A percentile compares a stretch with the other conserved stretches of the same genome.
phyloP scores from a whole-genome alignment of 2,113 vertebrate genomes.

The Phocoena phocoena region DNA sequence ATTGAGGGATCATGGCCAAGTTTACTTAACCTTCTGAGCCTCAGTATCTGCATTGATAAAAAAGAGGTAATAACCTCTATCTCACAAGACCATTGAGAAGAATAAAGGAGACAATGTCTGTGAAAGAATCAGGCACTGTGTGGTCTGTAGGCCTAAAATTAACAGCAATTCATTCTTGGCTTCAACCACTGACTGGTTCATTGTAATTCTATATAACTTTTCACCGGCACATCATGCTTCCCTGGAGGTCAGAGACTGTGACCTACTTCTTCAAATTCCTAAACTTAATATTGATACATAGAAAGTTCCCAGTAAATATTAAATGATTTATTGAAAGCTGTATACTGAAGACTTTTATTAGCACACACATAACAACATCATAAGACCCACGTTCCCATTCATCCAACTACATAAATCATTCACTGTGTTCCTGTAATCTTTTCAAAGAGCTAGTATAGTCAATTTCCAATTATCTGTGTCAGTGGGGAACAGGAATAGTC shows the following conservation, averaged over 20 bases:
- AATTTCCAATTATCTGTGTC: constrained; percentile 77
- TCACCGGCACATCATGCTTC: not conserved
- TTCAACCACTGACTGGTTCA: not conserved
- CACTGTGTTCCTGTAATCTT: constrained; percentile 39
- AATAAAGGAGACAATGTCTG: not conserved
- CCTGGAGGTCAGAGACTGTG: not conserved
- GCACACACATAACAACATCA: not conserved
- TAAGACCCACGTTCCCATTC: constrained; percentile 24
- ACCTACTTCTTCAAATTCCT: not conserved
- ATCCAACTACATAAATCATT: constrained; percentile 54
- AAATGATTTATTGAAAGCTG: constrained; percentile 35
- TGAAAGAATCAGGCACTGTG: not conserved
- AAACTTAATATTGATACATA: not conserved
- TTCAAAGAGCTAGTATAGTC: constrained; percentile 61
- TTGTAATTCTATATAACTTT: not conserved
- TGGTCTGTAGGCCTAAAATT: not conserved
- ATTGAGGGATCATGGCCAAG: not conserved
- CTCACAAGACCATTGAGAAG: not conserved
- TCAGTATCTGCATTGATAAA: not conserved
- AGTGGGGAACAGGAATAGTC: constrained; percentile 60
- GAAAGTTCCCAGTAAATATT: not conserved
- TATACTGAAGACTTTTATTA: not conserved
- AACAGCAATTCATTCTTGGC: not conserved
- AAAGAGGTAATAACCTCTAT: not conserved
- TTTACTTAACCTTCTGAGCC: not conserved